These are phyloP conservation scores for Ptilorrhoa leucosticta DNA, from an alignment of 2,113 vertebrate genomes.

Conservation along the genomic window DNA sequence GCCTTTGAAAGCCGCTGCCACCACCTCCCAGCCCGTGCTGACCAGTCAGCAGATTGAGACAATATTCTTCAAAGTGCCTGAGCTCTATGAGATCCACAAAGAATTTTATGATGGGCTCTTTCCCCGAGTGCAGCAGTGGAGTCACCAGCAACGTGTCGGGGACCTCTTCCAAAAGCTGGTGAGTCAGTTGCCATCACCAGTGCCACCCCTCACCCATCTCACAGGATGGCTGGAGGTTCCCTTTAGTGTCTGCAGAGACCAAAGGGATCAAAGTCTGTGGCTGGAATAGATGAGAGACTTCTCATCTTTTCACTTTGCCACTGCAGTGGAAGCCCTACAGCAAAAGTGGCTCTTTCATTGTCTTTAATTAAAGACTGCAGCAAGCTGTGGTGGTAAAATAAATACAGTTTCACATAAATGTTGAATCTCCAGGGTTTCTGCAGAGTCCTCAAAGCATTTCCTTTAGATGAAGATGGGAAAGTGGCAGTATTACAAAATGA, in stretches of 20 bases:
- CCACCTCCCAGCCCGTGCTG: slow-evolving; percentile 95
- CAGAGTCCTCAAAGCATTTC: neutral
- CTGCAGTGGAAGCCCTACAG: neutral
- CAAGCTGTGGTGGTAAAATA: neutral
- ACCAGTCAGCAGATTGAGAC: slow-evolving; percentile 93
- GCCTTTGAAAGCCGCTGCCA: slow-evolving; percentile 93
- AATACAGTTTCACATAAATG: neutral
- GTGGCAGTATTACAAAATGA: neutral
- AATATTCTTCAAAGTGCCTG: slow-evolving; percentile 99
- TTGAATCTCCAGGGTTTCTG: neutral
- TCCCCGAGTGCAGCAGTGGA: slow-evolving; percentile 94
- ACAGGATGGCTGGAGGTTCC: neutral
- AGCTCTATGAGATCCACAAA: slow-evolving; percentile 96
- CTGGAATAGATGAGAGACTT: neutral
- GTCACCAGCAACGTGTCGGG: slow-evolving; percentile 92
- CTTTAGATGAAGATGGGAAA: neutral
- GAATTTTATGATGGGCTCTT: slow-evolving; percentile 94
- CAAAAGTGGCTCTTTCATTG: neutral
- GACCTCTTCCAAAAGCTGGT: slow-evolving; percentile 99
- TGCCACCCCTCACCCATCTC: neutral
- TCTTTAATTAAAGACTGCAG: neutral
- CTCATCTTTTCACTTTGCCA: neutral
- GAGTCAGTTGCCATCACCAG: neutral
- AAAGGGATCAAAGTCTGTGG: neutral
- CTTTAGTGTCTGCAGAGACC: neutral